Conservation (phyloP, 2,888 invertebrate genomes). For the Eueremaeus valkanovi region DNA sequence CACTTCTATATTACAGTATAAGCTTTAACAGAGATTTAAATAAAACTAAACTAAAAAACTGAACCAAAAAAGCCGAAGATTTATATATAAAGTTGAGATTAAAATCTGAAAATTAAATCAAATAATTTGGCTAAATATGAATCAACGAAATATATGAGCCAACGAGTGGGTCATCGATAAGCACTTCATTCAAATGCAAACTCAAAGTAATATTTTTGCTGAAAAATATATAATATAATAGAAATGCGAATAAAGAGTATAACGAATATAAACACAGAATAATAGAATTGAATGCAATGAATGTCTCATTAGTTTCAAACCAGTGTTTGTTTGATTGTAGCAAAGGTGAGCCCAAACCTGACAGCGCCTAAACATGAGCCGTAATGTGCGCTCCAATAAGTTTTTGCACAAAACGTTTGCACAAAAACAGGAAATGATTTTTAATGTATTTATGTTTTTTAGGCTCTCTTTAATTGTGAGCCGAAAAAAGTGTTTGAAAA, state of each 20-base stretch:
- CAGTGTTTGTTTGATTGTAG: background rate
- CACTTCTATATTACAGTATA: background rate
- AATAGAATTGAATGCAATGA: background rate
- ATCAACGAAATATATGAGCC: too few species aligned
- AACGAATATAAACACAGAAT: background rate
- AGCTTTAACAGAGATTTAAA: background rate
- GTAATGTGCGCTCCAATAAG: conserved; percentile 23
- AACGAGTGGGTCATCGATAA: conserved; percentile 31
- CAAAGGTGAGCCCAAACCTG: background rate
- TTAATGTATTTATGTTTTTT: background rate
- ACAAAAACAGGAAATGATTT: conserved; percentile 25
- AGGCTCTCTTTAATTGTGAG: background rate
- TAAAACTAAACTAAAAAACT: background rate
- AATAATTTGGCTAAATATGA: background rate
- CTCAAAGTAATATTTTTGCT: background rate
- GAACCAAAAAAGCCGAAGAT: too few species aligned
- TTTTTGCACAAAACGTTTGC: background rate
- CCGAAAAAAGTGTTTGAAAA: background rate
- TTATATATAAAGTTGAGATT: too few species aligned
- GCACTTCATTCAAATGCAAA: conserved; percentile 21
- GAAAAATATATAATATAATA: too few species aligned
- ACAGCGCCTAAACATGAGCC: background rate
- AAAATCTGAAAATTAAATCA: background rate
- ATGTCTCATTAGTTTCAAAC: conserved; percentile 9
- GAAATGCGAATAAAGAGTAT: background rate